Evolutionary conservation across 1,140 invertebrate species (phyloP), one percentile per base, ranked within the genome.

Genomic region (Drosophila varians): DNA sequence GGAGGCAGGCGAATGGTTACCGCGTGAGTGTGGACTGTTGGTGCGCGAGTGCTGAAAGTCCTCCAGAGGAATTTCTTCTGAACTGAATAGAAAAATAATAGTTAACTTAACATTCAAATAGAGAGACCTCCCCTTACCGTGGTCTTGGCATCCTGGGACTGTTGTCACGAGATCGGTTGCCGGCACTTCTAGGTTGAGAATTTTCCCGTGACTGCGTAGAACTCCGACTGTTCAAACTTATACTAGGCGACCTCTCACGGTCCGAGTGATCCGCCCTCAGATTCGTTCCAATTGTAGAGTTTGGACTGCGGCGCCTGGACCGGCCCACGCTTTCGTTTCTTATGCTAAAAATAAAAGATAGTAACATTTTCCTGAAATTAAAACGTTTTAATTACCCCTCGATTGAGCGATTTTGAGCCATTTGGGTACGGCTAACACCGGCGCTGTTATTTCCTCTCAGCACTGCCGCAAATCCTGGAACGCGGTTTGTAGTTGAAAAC

Each of bases 51-150:
- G 89, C 47, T 93, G 93, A 89, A 96, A 95, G 75, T 96, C 95
- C 88, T 97, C 96, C 3, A 98, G 84, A 0, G 96, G 96, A 34
- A 98, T 98, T 80, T 97, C 96, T 84, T 96, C 95, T 42, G 94
- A 96, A 16, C 94, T 91, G 25, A 5, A 77, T 73, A 11, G 0
- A 11, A 57, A 21, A 21, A 6, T 9, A 19, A 42, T 18, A 3
- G 1, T 42, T 8, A 19, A 19, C 9, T 42, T 1, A 16, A 31
- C 36, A 14, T 4, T 38, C 4, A 14, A 16, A 38, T 16, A 14
- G 6, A 12, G 3, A 36, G 12, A 12, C 9, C 6, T 60, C 36
- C 19, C n/a, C 62, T 51, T 52, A 91, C 90, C 89, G 93, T 9
- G 94, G 95, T 65, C 94, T 92, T n/a, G 94, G 96, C 90, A 94